Conservation (phyloP, 2,888 invertebrate genomes). For the Plagodis pulveraria region DNA sequence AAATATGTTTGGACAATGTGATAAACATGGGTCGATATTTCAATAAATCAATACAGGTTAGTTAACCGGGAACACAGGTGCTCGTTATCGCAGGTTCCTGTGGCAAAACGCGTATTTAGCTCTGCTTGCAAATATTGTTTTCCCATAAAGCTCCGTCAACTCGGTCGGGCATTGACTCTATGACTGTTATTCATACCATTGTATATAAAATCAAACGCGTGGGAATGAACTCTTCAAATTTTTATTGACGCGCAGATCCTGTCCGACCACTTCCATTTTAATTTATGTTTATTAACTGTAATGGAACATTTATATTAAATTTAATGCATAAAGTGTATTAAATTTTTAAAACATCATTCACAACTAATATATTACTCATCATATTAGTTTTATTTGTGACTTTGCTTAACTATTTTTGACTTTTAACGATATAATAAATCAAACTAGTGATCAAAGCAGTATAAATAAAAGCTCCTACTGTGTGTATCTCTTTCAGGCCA, state of each 20-base stretch:
- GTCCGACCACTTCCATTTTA: constrained; percentile 28
- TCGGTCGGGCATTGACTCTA: constrained; percentile 48
- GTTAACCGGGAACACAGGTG: too few relatives aligned
- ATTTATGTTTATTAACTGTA: constrained; percentile 16
- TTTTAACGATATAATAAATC: too few relatives aligned
- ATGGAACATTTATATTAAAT: constrained; percentile 7
- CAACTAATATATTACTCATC: constrained; percentile 6
- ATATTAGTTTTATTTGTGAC: constrained; percentile 2
- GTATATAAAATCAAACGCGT: constrained; percentile 39
- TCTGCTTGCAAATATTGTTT: constrained; percentile 23
- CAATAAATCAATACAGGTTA: too few relatives aligned
- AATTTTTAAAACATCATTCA: constrained; percentile 1
- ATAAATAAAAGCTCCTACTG: too few relatives aligned
- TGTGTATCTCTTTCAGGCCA: too few relatives aligned
- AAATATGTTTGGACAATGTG: too few relatives aligned
- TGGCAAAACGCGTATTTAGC: not conserved
- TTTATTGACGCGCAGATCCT: constrained; percentile 34
- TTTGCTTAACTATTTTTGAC: too few relatives aligned
- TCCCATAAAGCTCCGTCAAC: constrained; percentile 13
- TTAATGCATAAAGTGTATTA: constrained; percentile 4
- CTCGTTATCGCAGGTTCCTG: too few relatives aligned
- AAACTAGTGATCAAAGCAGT: too few relatives aligned
- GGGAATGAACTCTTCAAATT: constrained; percentile 39
- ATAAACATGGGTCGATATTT: too few relatives aligned
- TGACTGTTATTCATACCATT: constrained; percentile 42